A percentile compares a stretch with the other conserved stretches of the same genome.
phyloP scores from a whole-genome alignment of 2,888 invertebrate genomes.

The Napeogenes inachia region DNA sequence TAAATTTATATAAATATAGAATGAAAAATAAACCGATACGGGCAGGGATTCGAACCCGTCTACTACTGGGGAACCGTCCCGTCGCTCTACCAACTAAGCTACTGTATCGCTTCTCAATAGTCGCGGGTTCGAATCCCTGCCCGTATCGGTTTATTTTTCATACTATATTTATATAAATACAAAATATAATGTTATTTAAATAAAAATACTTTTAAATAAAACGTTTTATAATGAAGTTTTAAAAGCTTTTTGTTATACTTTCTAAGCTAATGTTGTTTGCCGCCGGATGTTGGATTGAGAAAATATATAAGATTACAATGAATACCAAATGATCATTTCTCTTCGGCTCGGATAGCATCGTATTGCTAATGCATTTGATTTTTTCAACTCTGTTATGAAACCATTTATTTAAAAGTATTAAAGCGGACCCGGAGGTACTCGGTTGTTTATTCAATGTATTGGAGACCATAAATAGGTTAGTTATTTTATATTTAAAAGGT shows the following conservation, averaged over 20 bases:
- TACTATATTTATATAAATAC: no score
- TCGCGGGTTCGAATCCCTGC: no score
- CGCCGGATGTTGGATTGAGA: conserved; percentile 44
- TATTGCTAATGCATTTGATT: conserved; percentile 44
- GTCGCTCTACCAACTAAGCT: no score
- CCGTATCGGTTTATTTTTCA: no score
- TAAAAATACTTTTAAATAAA: conserved; percentile 9
- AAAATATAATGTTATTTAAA: background rate
- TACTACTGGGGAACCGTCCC: no score
- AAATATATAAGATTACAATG: conserved; percentile 64
- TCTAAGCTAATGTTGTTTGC: conserved; percentile 39
- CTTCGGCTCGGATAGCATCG: conserved; percentile 40
- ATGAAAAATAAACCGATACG: no score
- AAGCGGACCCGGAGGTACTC: background rate
- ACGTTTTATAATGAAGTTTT: conserved; percentile 26
- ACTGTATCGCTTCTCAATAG: no score
- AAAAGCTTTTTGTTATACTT: conserved; percentile 45
- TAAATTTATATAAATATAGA: no score
- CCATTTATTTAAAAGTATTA: background rate
- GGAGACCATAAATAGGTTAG: no score
- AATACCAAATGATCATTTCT: conserved; percentile 58
- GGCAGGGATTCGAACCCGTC: no score
- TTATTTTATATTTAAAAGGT: no score
- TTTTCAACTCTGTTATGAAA: conserved; percentile 8
- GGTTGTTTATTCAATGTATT: no score